Evolutionary conservation across 2,113 vertebrate species (phyloP), one percentile per base, ranked within the genome.

Genomic region (Phalacrocorax pelagicus): DNA sequence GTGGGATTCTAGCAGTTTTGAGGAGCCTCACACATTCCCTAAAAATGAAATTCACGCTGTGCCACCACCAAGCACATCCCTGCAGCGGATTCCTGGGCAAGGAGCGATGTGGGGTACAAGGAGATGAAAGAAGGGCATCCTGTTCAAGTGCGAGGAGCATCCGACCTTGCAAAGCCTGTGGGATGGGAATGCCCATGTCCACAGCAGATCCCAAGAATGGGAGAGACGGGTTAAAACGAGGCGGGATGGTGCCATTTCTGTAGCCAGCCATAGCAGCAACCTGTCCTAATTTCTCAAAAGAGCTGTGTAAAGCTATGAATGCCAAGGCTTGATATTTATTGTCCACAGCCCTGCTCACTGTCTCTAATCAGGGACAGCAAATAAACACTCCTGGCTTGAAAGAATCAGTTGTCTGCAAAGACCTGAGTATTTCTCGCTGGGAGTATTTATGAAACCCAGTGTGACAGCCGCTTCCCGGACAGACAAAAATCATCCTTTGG

Each of bases 161-260:
- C 30, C 15, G 24, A 34, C 6, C 59, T 36, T 40, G n/a, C 11
- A 24, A 27, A 80, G 8, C 17, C 17, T 32, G 26, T 44, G 36
- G 38, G 29, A 2, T 29, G 51, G 51, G 12, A 58, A 14, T 12
- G 2, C 11, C 32, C 46, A 17, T 1, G 1, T 15, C 38, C 57
- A 9, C 52, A 73, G 54, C 2, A 2, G 24, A 29, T 34, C 36
- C 44, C 0, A 0, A 46, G 70, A 57, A 40, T 4, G 51, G 61
- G 30, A 16, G 1, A 8, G 32, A 81, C 1, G 3, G 38, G 20
- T 12, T 75, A 21, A 57, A 67, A 1, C 0, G 0, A 61, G 40
- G 29, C 90, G 17, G 47, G 34, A 62, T 12, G 11, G 20, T 19
- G 42, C 10, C 21, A 21, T 70, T 90, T 73, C 55, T 90, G 55